Conservation (phyloP, 2,888 invertebrate species). For the Epirrita christyi region DNA sequence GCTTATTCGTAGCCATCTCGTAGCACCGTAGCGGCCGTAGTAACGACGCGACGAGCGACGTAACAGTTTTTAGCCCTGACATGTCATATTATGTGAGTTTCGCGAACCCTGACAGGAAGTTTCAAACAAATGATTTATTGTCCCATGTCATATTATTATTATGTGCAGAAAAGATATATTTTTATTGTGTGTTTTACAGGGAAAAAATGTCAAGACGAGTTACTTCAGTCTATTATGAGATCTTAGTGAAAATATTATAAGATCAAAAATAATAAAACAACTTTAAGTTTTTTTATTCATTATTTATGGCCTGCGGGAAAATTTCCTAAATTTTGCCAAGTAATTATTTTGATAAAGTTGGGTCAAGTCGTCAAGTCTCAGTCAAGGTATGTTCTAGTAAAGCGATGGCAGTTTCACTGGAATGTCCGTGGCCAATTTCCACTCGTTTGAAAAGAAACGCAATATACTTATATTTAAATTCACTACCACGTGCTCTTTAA, state of each 20-base stretch:
- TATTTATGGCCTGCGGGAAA: too few species aligned
- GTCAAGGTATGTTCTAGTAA: too few species aligned
- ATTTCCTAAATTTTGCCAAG: too few species aligned
- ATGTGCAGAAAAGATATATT: not conserved
- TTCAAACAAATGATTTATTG: constrained; percentile 27
- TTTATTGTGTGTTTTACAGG: not conserved
- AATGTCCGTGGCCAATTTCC: too few species aligned
- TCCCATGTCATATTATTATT: constrained; percentile 13
- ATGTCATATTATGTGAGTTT: not conserved
- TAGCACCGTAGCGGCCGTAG: constrained; percentile 10
- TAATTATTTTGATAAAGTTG: too few species aligned
- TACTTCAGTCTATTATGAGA: not conserved
- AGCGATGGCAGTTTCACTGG: too few species aligned
- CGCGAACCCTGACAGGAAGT: constrained; percentile 6
- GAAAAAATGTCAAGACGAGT: not conserved
- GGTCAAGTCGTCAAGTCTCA: too few species aligned
- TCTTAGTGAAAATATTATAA: not conserved
- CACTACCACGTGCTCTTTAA: too few species aligned
- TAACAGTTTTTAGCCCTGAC: not conserved
- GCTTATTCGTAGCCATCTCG: constrained; percentile 6
- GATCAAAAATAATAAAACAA: not conserved
- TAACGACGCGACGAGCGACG: not conserved
- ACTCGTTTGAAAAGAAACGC: too few species aligned
- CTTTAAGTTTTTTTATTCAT: too few species aligned
- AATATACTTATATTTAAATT: too few species aligned